Evolutionary conservation across 2,888 invertebrate species (phyloP).

Genomic region (Philereme vetulata): DNA sequence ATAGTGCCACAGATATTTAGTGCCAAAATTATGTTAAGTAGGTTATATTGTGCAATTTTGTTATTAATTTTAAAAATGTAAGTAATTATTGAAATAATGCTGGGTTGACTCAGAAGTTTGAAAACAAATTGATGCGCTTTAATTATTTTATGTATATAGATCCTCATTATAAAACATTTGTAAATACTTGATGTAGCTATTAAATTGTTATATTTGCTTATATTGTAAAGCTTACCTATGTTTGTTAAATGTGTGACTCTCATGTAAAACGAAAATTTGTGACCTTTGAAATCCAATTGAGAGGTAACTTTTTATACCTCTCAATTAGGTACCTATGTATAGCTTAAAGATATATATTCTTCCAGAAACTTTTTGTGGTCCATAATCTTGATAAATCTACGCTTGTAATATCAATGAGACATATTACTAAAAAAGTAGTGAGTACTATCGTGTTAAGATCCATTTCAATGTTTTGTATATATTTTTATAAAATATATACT

Average conservation of each 20-base stretch:
- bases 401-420: conserved; percentile 79
- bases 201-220: conserved; percentile 79
- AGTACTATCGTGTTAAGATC: conserved; percentile 58
- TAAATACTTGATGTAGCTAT: conserved; percentile 67
- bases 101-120: conserved; percentile 73
- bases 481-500: conserved; percentile 81
- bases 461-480: conserved; percentile 75
- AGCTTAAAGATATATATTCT: conserved; percentile 42
- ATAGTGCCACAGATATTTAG: conserved; percentile 86
- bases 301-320: conserved; percentile 34
- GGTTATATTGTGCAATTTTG: conserved; percentile 81
- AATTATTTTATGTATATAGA: conserved; percentile 64
- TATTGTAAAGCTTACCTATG: conserved; percentile 71
- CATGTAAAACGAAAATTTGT: conserved; percentile 53
- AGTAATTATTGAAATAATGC: conserved; percentile 61
- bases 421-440: conserved; percentile 73
- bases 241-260: conserved; percentile 68
- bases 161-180: conserved; percentile 34
- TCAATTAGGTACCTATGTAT: conserved; percentile 38
- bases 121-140: conserved; percentile 81
- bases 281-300: conserved; percentile 32
- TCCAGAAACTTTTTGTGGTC: conserved; percentile 63
- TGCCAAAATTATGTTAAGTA: conserved; percentile 85
- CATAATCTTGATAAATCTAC: conserved; percentile 63
- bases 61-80: conserved; percentile 73